Evolutionary conservation across 2,888 invertebrate species (phyloP).

Genomic region (Ennomos erosarius): DNA sequence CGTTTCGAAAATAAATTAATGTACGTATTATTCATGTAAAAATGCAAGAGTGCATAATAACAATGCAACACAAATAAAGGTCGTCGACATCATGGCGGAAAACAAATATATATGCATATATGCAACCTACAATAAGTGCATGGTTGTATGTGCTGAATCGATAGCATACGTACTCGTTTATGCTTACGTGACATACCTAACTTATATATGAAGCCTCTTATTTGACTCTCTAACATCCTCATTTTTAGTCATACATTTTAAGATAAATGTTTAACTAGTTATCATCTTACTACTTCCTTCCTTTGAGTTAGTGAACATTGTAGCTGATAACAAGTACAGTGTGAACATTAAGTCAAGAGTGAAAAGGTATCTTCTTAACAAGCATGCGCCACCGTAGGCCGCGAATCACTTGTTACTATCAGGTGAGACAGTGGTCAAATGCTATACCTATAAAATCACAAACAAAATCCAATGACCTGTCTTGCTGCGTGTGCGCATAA

Average conservation of each 20-base stretch:
- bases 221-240: background rate
- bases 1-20: slow-evolving; percentile 26
- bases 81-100: slow-evolving; percentile 64
- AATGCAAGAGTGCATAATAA: slow-evolving; percentile 28
- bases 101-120: slow-evolving; percentile 37
- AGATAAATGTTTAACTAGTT: too few species aligned
- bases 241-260: too few species aligned
- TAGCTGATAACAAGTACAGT: too few species aligned
- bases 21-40: slow-evolving; percentile 10
- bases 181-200: slow-evolving; percentile 1
- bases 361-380: too few species aligned
- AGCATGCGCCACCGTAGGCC: too few species aligned
- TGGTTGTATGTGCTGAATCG: background rate
- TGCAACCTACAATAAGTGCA: slow-evolving; percentile 1
- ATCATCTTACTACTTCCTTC: too few species aligned
- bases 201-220: background rate
- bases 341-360: too few species aligned
- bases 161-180: background rate
- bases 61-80: slow-evolving; percentile 50
- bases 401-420: too few species aligned
- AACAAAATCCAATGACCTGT: slow-evolving; percentile 6
- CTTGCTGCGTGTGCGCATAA: background rate
- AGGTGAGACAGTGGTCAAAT: too few species aligned
- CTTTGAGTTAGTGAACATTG: too few species aligned
- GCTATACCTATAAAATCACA: too few species aligned